phyloP scores from a whole-genome alignment of 92 coral and sea anemone species.

The Umimayanthus kanabou region DNA sequence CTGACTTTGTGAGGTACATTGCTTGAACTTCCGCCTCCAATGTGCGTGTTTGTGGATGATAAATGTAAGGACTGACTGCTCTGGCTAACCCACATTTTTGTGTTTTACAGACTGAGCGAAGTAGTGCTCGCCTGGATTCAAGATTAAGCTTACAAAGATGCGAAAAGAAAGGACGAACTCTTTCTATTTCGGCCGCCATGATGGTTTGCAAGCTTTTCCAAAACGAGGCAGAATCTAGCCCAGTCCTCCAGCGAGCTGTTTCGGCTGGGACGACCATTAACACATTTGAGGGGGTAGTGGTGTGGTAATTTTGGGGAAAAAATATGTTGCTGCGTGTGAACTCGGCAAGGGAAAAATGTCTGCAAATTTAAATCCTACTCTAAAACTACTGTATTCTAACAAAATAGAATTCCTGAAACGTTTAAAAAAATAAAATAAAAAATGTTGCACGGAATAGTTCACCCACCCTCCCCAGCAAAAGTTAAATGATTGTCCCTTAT shows the following conservation, averaged over 20 bases:
- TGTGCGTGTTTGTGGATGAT: slow-evolving; percentile 89
- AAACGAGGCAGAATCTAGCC: slow-evolving; percentile 30
- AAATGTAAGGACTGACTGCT: slow-evolving; percentile 71
- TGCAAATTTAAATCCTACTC: too few species aligned
- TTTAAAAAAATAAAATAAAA: not conserved
- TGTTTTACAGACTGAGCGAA: slow-evolving; percentile 11
- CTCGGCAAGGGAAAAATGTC: too few species aligned
- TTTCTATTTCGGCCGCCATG: slow-evolving; percentile 38
- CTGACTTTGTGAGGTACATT: slow-evolving; percentile 77
- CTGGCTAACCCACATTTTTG: slow-evolving; percentile 17
- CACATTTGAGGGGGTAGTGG: not conserved
- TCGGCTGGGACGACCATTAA: not conserved
- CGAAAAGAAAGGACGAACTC: not conserved
- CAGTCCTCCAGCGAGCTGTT: not conserved
- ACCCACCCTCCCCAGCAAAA: too few species aligned
- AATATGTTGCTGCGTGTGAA: not conserved
- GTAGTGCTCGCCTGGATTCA: slow-evolving; percentile 27
- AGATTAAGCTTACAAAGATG: not conserved
- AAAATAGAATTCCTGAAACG: too few species aligned
- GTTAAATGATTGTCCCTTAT: not conserved
- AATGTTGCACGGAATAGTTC: too few species aligned
- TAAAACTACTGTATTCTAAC: too few species aligned
- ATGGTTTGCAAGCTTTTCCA: slow-evolving; percentile 2
- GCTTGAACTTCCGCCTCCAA: slow-evolving; percentile 84
- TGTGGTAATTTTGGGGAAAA: too few species aligned